phyloP scores from a whole-genome alignment of 2,797 vertebrate species.

The Coracias cyanogaster region DNA sequence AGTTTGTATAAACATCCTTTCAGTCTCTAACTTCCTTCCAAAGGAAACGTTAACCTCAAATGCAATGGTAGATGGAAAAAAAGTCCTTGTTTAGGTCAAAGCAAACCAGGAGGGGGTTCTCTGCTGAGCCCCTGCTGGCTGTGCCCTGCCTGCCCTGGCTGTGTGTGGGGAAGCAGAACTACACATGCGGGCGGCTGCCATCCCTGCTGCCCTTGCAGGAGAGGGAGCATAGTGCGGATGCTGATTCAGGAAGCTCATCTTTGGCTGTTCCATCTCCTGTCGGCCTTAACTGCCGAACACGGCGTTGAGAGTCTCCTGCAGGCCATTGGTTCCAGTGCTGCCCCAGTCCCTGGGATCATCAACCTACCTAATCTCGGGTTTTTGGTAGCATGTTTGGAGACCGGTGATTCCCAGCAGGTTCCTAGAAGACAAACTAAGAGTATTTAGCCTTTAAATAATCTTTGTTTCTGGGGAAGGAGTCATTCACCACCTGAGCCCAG shows the following conservation, averaged over 20 bases:
- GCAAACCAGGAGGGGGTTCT: not conserved
- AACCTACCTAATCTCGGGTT: not conserved
- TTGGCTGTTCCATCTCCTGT: not conserved
- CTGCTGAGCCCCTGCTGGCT: not conserved
- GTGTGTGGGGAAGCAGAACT: not conserved
- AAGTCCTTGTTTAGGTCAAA: not conserved
- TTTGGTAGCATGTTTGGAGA: not conserved
- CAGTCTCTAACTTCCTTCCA: constrained; percentile 14
- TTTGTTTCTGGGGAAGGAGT: not conserved
- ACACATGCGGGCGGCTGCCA: accelerated
- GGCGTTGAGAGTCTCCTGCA: not conserved
- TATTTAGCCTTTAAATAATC: not conserved
- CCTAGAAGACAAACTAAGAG: not conserved
- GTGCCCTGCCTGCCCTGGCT: too few relatives aligned
- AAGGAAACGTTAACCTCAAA: not conserved
- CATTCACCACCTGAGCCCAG: not conserved
- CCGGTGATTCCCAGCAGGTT: not conserved
- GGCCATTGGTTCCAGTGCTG: not conserved
- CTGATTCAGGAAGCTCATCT: not conserved
- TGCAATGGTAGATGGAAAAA: not conserved
- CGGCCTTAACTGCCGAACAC: not conserved
- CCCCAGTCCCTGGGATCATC: not conserved
- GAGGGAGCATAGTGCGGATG: not conserved
- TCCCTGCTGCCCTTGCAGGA: not conserved
- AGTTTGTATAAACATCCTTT: constrained; percentile 50